Conservation (phyloP, 1,140 invertebrate species). For the Ips typographus region DNA sequence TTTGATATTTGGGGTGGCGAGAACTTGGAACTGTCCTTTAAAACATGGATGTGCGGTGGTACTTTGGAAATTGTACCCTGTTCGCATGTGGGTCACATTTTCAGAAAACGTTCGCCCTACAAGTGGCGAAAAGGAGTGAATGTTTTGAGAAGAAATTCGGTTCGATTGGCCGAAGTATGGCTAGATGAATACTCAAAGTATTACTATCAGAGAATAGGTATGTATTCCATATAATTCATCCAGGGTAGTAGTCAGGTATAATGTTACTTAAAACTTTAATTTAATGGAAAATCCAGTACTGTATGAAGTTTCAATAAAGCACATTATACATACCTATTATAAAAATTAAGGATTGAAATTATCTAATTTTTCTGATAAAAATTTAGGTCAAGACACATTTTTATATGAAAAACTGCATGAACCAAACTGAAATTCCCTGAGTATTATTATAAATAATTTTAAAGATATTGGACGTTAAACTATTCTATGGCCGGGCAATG, state of each 20-base stretch:
- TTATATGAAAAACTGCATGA: no score
- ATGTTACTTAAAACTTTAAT: no score
- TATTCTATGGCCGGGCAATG: no score
- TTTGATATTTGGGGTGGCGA: slow-evolving; percentile 99
- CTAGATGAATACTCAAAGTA: slow-evolving; percentile 98
- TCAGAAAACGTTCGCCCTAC: slow-evolving; percentile 85
- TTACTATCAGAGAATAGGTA: slow-evolving; percentile 93
- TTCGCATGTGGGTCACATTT: slow-evolving; percentile 98
- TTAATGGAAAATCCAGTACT: no score
- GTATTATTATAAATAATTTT: no score
- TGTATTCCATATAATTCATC: neutral
- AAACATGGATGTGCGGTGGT: slow-evolving; percentile 87
- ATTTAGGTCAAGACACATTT: no score
- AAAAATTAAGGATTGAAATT: no score
- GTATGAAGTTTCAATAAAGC: no score
- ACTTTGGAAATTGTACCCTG: slow-evolving; percentile 97
- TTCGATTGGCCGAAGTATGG: slow-evolving; percentile 80
- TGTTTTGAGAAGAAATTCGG: slow-evolving; percentile 94
- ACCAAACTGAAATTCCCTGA: no score
- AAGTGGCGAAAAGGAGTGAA: slow-evolving; percentile 93
- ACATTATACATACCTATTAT: no score
- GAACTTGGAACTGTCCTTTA: slow-evolving; percentile 96
- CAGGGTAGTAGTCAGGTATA: neutral
- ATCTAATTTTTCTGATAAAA: no score
- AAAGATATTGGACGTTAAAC: no score